These are phyloP conservation scores for Esox lucius DNA, from an alignment of 2,797 vertebrate species.

Conservation along the genomic window DNA sequence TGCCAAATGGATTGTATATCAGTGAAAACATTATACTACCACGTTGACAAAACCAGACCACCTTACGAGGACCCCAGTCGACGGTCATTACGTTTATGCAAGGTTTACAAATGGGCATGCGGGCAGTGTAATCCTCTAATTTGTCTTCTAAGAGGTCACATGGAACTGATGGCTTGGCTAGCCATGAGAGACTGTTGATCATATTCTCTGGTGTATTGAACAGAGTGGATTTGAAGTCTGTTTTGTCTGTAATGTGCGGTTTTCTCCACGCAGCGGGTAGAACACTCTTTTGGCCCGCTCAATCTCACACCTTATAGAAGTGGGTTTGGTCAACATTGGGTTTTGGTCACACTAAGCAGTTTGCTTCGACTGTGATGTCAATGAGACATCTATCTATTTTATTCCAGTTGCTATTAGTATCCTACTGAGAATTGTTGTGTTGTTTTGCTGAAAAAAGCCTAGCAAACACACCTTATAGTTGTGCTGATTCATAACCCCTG, in stretches of 20 bases:
- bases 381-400: not conserved
- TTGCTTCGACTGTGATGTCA: not conserved
- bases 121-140: slow-evolving; percentile 8
- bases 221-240: slow-evolving; percentile 57
- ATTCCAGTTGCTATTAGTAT: not conserved
- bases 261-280: slow-evolving; percentile 11
- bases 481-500: too few relatives aligned
- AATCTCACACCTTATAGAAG: not conserved
- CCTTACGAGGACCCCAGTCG: not conserved
- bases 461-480: not conserved
- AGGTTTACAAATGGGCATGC: slow-evolving; percentile 9
- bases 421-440: not conserved
- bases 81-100: slow-evolving; percentile 30
- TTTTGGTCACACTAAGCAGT: not conserved
- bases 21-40: slow-evolving; percentile 11
- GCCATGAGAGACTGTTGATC: slow-evolving; percentile 50
- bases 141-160: slow-evolving; percentile 39
- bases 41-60: slow-evolving; percentile 6
- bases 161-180: slow-evolving; percentile 52
- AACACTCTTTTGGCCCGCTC: not conserved
- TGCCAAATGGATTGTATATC: not conserved
- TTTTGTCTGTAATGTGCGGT: slow-evolving; percentile 57
- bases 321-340: not conserved
- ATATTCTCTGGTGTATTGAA: slow-evolving; percentile 65
- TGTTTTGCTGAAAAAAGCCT: not conserved